Percentiles rank a stretch among this genome's conserved stretches.
Evolutionary conservation across 2,113 vertebrate genomes (phyloP).

Genomic region (Taurulus bubalis): DNA sequence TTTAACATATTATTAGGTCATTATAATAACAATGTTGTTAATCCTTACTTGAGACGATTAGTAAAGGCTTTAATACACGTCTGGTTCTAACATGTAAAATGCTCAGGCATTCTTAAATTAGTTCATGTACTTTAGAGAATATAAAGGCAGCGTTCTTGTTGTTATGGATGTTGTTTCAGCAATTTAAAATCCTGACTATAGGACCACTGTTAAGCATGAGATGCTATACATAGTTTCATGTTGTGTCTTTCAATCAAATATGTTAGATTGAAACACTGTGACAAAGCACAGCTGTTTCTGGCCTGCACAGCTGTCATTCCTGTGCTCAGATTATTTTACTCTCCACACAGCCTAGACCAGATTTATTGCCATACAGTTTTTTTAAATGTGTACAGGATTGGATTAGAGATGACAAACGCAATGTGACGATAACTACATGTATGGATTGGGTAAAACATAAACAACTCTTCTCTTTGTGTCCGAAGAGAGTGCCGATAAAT

Average conservation of each 20-base stretch:
- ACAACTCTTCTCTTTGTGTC: neutral
- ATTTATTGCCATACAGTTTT: neutral
- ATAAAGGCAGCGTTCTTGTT: neutral
- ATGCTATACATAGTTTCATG: neutral
- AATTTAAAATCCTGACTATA: neutral
- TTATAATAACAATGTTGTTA: neutral
- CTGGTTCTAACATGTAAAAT: neutral
- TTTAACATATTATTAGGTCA: neutral
- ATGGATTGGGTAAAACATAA: neutral
- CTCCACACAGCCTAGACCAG: neutral
- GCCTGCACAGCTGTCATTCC: neutral
- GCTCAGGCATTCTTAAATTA: neutral
- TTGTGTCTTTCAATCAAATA: conserved; percentile 17
- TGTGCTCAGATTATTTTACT: neutral
- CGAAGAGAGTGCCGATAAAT: neutral
- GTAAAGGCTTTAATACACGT: neutral
- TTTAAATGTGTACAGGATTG: neutral
- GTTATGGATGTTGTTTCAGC: conserved; percentile 11
- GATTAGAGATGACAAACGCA: neutral
- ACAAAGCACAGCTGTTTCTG: neutral
- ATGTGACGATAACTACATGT: neutral
- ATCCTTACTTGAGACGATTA: neutral
- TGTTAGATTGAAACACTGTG: neutral
- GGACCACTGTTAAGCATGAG: neutral
- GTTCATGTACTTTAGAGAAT: neutral